Conservation (phyloP, 1,140 invertebrate species). For the Drosophila novamexicana region DNA sequence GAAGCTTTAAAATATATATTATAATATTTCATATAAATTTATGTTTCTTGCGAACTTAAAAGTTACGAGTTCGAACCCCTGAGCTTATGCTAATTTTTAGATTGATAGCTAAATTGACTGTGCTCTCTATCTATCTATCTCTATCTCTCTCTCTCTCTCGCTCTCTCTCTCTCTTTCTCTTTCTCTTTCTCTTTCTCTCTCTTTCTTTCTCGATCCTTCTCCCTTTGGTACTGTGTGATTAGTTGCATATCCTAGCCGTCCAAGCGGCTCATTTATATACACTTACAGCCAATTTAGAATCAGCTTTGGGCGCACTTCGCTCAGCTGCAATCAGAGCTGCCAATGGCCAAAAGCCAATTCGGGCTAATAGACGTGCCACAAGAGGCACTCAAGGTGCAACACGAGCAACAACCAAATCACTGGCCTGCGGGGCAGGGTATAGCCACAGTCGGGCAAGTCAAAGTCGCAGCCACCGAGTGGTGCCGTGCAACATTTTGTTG, state of each 20-base stretch:
- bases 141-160: too few relatives aligned
- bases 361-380: constrained; percentile 25
- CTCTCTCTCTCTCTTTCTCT: neutral
- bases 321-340: constrained; percentile 1
- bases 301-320: constrained; percentile 19
- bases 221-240: neutral
- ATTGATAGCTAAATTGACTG: too few relatives aligned
- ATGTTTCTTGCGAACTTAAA: too few relatives aligned
- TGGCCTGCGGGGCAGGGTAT: constrained; percentile 60
- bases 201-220: neutral
- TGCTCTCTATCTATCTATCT: neutral
- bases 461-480: neutral
- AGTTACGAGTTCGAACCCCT: too few relatives aligned
- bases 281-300: constrained; percentile 39
- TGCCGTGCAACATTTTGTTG: constrained; percentile 48
- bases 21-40: too few relatives aligned
- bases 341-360: constrained; percentile 13
- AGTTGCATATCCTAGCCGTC: neutral
- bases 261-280: constrained; percentile 27
- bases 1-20: too few relatives aligned
- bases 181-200: too few relatives aligned
- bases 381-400: constrained; percentile 5
- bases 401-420: constrained; percentile 28
- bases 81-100: too few relatives aligned
- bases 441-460: constrained; percentile 19